Percentiles rank a stretch among this genome's conserved stretches.
phyloP scores from a whole-genome alignment of 2,888 invertebrate genomes.

The Hirtodrosophila duncani region DNA sequence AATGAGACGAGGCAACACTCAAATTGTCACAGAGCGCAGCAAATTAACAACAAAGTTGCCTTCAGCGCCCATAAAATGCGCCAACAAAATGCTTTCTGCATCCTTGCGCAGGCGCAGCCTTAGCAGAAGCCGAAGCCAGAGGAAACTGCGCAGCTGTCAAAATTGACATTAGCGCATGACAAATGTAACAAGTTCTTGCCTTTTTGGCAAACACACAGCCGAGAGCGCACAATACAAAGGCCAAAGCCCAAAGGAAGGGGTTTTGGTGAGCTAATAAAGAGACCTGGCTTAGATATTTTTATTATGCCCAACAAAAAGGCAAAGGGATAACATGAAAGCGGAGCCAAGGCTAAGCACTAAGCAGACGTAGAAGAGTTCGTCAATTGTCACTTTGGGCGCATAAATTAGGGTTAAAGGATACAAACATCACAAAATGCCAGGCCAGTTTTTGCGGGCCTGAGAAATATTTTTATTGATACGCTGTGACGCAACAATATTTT shows the following conservation, averaged over 20 bases:
- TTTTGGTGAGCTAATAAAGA: slow-evolving; percentile 68
- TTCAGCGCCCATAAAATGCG: slow-evolving; percentile 23
- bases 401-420: slow-evolving; percentile 71
- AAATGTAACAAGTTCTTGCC: slow-evolving; percentile 74
- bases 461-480: slow-evolving; percentile 63
- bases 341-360: slow-evolving; percentile 11
- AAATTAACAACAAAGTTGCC: slow-evolving; percentile 67
- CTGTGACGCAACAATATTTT: slow-evolving; percentile 50
- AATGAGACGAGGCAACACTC: slow-evolving; percentile 33
- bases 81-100: slow-evolving; percentile 23
- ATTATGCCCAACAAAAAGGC: slow-evolving; percentile 47
- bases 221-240: slow-evolving; percentile 12
- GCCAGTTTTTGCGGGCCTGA: slow-evolving; percentile 34
- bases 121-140: slow-evolving; percentile 27
- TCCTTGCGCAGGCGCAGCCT: slow-evolving; percentile 34
- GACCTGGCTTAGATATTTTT: slow-evolving; percentile 72
- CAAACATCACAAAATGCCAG: slow-evolving; percentile 15
- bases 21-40: slow-evolving; percentile 64
- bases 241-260: slow-evolving; percentile 35
- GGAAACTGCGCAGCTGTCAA: slow-evolving; percentile 63
- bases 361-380: slow-evolving; percentile 50
- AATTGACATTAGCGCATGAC: slow-evolving; percentile 73
- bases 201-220: slow-evolving; percentile 40
- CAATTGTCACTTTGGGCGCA: slow-evolving; percentile 69
- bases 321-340: slow-evolving; percentile 5